These are phyloP conservation scores for Apaloderma vittatum DNA, from an alignment of 2,113 vertebrate species.

Conservation along the genomic window DNA sequence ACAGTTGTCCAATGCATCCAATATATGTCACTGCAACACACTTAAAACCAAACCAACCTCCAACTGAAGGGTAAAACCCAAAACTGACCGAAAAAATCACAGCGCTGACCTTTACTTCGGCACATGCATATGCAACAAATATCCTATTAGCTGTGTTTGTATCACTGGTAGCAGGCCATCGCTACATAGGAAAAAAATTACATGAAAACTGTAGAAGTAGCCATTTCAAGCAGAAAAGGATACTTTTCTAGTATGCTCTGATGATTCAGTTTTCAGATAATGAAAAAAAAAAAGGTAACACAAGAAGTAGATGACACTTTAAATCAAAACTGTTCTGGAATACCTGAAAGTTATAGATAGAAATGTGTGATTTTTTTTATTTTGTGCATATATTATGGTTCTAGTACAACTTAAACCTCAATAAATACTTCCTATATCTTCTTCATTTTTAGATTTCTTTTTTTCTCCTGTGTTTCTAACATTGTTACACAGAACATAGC, in stretches of 20 bases:
- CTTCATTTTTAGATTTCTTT: background rate
- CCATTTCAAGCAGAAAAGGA: slow-evolving; percentile 56
- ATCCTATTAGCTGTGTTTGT: background rate
- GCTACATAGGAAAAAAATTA: background rate
- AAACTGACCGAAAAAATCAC: background rate
- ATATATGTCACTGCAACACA: background rate
- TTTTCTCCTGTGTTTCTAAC: background rate
- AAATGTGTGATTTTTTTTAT: background rate
- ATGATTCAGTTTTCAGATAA: slow-evolving; percentile 5
- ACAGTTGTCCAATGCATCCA: background rate
- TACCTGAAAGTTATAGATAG: background rate
- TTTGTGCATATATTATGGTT: background rate
- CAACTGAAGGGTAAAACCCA: background rate
- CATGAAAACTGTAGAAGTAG: too few relatives aligned
- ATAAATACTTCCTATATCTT: background rate
- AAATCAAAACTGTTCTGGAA: background rate
- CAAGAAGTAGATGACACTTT: background rate
- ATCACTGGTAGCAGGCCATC: background rate
- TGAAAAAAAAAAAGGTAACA: background rate
- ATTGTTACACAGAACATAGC: background rate
- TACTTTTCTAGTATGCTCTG: background rate
- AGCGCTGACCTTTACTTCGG: background rate
- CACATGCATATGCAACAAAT: background rate
- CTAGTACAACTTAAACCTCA: background rate
- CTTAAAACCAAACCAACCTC: background rate